Evolutionary conservation across 2,888 invertebrate genomes (phyloP).

Genomic region (Xylophagus ater): DNA sequence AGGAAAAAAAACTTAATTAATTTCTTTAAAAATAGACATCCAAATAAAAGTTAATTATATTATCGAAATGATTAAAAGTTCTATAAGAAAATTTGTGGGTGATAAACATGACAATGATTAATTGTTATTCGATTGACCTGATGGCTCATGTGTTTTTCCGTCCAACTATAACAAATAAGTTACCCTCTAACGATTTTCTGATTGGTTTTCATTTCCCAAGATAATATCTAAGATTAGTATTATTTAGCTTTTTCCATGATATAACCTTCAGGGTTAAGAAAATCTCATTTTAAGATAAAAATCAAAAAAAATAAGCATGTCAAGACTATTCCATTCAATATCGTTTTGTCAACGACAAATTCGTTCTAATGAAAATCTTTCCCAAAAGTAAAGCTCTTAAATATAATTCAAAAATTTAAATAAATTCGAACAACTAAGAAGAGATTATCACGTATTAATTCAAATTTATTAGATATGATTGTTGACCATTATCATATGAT

Average conservation of each 20-base stretch:
- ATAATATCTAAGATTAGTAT: too few species aligned
- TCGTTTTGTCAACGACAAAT: too few species aligned
- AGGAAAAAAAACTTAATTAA: too few species aligned
- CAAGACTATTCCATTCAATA: neutral
- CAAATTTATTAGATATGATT: conserved; percentile 12
- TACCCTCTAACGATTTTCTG: conserved; percentile 11
- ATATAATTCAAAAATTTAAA: neutral
- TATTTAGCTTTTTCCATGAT: neutral
- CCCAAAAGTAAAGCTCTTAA: too few species aligned
- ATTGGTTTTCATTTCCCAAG: conserved; percentile 13
- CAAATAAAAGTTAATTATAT: too few species aligned
- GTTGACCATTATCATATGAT: neutral
- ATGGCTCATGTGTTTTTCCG: conserved; percentile 15
- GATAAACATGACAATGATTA: conserved; percentile 15
- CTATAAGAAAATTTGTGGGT: too few species aligned
- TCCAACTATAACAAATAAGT: conserved; percentile 11
- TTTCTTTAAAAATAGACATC: too few species aligned
- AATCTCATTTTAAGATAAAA: neutral
- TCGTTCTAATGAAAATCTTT: too few species aligned
- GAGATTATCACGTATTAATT: conserved; percentile 11
- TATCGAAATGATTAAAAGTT: too few species aligned
- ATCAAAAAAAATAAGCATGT: neutral
- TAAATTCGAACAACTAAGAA: neutral
- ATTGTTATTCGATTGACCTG: conserved; percentile 15
- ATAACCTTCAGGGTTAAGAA: neutral